Evolutionary conservation across 2,888 invertebrate genomes (phyloP).

Genomic region (Eilema griseolum): DNA sequence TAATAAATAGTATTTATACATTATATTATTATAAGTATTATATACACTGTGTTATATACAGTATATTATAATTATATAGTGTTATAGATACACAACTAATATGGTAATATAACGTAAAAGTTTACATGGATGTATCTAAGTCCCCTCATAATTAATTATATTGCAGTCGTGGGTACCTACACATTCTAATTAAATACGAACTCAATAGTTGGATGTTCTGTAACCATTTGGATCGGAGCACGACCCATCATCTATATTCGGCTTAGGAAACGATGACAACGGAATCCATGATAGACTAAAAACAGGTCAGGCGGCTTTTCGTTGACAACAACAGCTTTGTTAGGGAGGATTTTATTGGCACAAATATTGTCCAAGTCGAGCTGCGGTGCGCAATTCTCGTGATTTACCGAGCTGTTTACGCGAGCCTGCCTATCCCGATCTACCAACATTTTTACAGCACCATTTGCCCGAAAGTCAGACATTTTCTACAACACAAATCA

Average conservation of each 20-base stretch:
- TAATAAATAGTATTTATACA: too few species aligned
- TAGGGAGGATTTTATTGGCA: conserved; percentile 84
- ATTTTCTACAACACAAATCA: conserved; percentile 77
- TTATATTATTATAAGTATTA: too few species aligned
- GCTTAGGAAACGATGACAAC: conserved; percentile 63
- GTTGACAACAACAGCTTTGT: conserved; percentile 85
- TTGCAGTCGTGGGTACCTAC: background rate
- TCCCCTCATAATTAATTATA: background rate
- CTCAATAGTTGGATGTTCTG: too few species aligned
- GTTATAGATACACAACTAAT: background rate
- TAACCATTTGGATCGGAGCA: conserved; percentile 28
- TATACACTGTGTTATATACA: too few species aligned
- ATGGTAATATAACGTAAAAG: background rate
- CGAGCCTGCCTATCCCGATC: conserved; percentile 74
- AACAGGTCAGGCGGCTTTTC: conserved; percentile 80
- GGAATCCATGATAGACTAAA: conserved; percentile 74
- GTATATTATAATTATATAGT: too few species aligned
- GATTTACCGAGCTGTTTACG: conserved; percentile 85
- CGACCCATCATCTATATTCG: conserved; percentile 48
- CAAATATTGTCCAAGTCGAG: conserved; percentile 84
- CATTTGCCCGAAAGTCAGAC: conserved; percentile 73
- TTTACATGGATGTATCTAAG: background rate
- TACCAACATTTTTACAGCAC: conserved; percentile 78
- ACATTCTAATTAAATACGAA: background rate
- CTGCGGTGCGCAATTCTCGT: conserved; percentile 77